Conservation (phyloP, 2,797 vertebrate genomes). For the Perodicticus potto region DNA sequence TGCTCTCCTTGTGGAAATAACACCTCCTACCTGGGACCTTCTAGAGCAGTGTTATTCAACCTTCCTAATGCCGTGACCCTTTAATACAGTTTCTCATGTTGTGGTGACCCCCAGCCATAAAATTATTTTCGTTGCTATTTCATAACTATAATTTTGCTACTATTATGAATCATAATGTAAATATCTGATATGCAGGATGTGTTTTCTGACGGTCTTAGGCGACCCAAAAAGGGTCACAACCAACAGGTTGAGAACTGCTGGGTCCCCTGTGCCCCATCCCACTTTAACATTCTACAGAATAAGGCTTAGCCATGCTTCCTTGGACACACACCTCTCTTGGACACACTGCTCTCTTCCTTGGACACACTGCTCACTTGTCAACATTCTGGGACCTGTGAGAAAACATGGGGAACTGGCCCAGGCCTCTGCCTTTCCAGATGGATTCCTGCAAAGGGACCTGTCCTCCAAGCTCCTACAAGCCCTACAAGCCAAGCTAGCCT, state of each 20-base stretch:
- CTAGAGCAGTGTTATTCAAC: too few relatives aligned
- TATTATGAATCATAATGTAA: too few relatives aligned
- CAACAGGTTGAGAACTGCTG: too few relatives aligned
- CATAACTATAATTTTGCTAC: too few relatives aligned
- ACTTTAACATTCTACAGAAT: not conserved
- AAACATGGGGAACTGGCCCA: not conserved
- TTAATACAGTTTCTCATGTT: too few relatives aligned
- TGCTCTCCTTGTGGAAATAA: not conserved
- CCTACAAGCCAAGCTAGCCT: too few relatives aligned
- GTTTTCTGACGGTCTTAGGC: too few relatives aligned
- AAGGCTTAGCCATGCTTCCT: not conserved
- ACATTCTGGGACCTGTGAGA: not conserved
- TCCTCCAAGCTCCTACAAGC: not conserved
- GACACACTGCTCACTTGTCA: not conserved
- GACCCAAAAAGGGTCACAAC: too few relatives aligned
- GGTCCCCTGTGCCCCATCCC: not conserved
- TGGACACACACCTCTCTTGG: not conserved
- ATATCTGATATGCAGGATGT: too few relatives aligned
- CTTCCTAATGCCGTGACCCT: too few relatives aligned
- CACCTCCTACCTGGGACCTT: not conserved
- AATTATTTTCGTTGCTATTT: too few relatives aligned
- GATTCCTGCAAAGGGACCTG: not conserved
- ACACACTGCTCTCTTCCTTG: not conserved
- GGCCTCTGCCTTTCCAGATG: not conserved
- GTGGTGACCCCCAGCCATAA: too few relatives aligned